Conservation (phyloP, 2,113 vertebrate genomes). For the Thinocorus orbignyianus region DNA sequence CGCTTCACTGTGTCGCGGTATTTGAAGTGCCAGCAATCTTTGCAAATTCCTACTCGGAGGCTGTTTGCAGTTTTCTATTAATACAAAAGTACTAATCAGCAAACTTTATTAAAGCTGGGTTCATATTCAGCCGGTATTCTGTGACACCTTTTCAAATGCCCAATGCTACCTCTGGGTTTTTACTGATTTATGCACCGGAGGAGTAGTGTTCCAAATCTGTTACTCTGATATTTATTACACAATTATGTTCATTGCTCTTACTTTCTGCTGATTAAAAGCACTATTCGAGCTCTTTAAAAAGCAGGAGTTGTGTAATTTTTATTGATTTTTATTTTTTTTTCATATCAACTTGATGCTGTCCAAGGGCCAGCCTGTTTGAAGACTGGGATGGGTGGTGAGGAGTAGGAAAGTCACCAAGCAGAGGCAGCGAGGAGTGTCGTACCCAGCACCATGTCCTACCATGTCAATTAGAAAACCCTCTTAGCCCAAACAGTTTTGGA, state of each 20-base stretch:
- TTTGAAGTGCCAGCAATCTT: slow-evolving; percentile 55
- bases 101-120: slow-evolving; percentile 10
- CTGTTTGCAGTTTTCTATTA: slow-evolving; percentile 61
- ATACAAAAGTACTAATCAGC: slow-evolving; percentile 52
- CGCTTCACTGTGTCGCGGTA: slow-evolving; percentile 38
- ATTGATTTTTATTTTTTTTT: background rate
- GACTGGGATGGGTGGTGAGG: background rate
- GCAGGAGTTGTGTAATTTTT: background rate
- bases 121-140: slow-evolving; percentile 5
- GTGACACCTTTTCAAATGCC: background rate
- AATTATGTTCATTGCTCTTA: background rate
- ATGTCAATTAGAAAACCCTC: background rate
- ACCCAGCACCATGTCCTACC: background rate
- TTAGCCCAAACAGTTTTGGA: background rate
- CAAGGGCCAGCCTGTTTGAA: background rate
- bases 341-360: background rate
- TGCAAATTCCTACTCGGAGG: slow-evolving; percentile 56
- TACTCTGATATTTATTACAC: background rate
- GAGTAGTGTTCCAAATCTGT: background rate
- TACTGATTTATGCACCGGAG: background rate
- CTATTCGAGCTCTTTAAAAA: background rate
- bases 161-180: background rate
- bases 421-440: background rate
- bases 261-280: background rate
- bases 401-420: background rate